Conservation (phyloP, 2,797 vertebrate species). For the Dicrostonyx torquatus region DNA sequence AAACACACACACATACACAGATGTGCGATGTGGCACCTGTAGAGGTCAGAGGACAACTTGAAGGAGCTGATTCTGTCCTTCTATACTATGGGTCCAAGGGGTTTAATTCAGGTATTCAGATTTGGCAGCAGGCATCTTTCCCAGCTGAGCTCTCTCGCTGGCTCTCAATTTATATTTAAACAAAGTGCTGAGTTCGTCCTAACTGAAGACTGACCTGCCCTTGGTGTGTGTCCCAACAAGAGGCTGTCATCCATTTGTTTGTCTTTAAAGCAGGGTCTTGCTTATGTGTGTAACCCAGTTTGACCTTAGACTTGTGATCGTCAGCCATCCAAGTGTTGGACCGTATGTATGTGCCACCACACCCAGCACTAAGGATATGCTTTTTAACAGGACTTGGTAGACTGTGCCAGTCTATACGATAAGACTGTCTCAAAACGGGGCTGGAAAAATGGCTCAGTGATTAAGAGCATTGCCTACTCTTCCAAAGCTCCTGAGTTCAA, state of each 20-base stretch:
- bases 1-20: not conserved
- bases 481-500: too few species aligned
- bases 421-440: not conserved
- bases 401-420: not conserved
- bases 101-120: not conserved
- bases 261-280: not conserved
- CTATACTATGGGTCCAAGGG: not conserved
- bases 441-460: too few species aligned
- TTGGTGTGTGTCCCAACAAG: not conserved
- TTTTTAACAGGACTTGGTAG: not conserved
- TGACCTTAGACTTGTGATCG: not conserved
- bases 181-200: not conserved
- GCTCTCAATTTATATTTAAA: not conserved
- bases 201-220: not conserved
- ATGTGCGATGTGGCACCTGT: not conserved
- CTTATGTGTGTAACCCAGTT: not conserved
- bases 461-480: too few species aligned
- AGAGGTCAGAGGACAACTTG: not conserved
- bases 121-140: not conserved
- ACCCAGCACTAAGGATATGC: not conserved
- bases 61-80: not conserved
- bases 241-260: not conserved
- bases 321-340: not conserved
- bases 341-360: not conserved
- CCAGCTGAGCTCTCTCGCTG: not conserved